These are phyloP conservation scores for Rhizoglyphus robini DNA, from an alignment of 1,140 invertebrate species.

Conservation along the genomic window DNA sequence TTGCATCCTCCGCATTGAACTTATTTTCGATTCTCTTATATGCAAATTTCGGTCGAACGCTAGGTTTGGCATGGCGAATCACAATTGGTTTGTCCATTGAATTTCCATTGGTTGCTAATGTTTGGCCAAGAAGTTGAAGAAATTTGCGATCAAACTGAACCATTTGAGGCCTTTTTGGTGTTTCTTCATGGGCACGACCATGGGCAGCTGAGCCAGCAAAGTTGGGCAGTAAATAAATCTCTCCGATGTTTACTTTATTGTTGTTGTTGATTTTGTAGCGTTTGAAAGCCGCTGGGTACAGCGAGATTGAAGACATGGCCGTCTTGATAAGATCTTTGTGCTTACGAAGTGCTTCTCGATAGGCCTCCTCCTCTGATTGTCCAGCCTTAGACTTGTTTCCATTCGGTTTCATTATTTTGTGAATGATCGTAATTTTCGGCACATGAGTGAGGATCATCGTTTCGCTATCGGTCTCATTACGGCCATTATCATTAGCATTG, in stretches of 20 bases:
- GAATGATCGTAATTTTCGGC: conserved; percentile 11
- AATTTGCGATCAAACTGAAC: background rate
- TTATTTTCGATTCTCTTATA: background rate
- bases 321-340: conserved; percentile 6
- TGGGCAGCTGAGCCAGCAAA: background rate
- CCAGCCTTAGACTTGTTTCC: background rate
- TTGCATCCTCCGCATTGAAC: background rate
- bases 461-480: background rate
- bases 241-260: background rate
- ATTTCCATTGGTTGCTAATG: no score
- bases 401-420: conserved; percentile 11
- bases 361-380: background rate
- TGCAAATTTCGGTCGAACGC: background rate
- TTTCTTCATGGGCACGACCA: background rate
- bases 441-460: conserved; percentile 15
- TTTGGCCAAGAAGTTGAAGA: no score
- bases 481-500: background rate
- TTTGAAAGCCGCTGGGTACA: conserved; percentile 1
- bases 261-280: background rate
- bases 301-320: conserved; percentile 7
- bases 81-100: background rate
- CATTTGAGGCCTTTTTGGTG: background rate
- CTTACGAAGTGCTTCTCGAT: background rate
- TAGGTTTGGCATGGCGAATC: background rate
- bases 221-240: conserved; percentile 8